Evolutionary conservation across 2,113 vertebrate genomes (phyloP).

Genomic region (Antigone vipio): DNA sequence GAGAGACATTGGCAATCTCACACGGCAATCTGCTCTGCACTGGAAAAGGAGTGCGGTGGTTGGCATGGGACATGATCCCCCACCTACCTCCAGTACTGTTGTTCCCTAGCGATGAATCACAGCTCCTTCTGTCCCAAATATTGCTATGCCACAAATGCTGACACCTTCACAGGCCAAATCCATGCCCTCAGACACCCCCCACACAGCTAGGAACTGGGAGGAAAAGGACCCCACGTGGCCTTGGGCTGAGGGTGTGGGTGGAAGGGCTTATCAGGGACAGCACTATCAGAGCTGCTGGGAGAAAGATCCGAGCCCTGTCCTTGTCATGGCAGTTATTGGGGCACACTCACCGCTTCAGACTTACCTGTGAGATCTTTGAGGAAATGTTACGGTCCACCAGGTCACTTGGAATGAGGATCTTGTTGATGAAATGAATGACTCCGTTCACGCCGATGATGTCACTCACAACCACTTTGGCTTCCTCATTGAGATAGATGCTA

Average conservation of each 20-base stretch:
- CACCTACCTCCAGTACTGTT: not conserved
- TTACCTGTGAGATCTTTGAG: conserved; percentile 2
- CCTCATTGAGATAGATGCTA: conserved; percentile 85
- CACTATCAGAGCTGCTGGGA: not conserved
- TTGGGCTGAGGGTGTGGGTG: not conserved
- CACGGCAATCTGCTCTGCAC: not conserved
- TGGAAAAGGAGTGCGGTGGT: not conserved
- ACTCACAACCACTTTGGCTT: conserved; percentile 76
- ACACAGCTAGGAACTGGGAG: not conserved
- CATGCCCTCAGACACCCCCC: not conserved
- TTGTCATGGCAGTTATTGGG: not conserved
- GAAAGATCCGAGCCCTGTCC: not conserved
- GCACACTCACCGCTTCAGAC: not conserved
- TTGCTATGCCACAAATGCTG: not conserved
- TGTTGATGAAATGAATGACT: conserved; percentile 87
- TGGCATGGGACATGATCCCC: not conserved
- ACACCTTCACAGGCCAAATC: not conserved
- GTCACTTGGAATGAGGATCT: conserved; percentile 69
- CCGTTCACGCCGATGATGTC: conserved; percentile 81
- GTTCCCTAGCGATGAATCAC: not conserved
- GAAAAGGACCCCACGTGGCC: not conserved
- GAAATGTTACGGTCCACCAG: conserved; percentile 45
- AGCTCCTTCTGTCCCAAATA: not conserved
- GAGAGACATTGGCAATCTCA: not conserved
- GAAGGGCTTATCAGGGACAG: not conserved